These are phyloP conservation scores for Eledona agricola DNA, from an alignment of 2,888 invertebrate genomes.

Conservation along the genomic window DNA sequence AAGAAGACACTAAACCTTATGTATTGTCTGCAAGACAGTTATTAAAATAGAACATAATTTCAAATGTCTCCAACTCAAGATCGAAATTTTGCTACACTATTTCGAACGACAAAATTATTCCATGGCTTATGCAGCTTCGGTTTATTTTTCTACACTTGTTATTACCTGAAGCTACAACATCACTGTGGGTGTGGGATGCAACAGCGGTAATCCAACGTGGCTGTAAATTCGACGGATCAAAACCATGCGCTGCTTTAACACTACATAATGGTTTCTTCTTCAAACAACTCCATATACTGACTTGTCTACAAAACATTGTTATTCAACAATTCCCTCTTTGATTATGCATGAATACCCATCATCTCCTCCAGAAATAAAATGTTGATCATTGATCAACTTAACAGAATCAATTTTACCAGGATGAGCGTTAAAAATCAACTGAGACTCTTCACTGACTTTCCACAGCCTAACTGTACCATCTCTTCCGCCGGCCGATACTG, in stretches of 20 bases:
- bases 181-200: conserved; percentile 83
- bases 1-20: no score
- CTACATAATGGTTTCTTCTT: conserved; percentile 87
- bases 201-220: conserved; percentile 90
- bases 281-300: conserved; percentile 83
- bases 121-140: no score
- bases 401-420: conserved; percentile 87
- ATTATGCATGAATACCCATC: no score
- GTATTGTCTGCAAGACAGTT: no score
- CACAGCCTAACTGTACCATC: conserved; percentile 90
- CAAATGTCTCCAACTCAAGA: no score
- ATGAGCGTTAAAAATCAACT: conserved; percentile 91
- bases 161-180: conserved; percentile 90
- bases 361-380: conserved; percentile 91
- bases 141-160: no score
- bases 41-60: no score
- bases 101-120: no score
- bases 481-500: conserved; percentile 88
- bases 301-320: conserved; percentile 62
- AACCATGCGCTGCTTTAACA: conserved; percentile 78
- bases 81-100: no score
- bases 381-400: conserved; percentile 89
- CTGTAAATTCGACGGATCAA: conserved; percentile 67
- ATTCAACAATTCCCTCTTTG: no score
- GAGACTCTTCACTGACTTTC: conserved; percentile 98